These are phyloP conservation scores for Chaetophractus vellerosus DNA, from an alignment of 2,797 vertebrate species.

Conservation along the genomic window DNA sequence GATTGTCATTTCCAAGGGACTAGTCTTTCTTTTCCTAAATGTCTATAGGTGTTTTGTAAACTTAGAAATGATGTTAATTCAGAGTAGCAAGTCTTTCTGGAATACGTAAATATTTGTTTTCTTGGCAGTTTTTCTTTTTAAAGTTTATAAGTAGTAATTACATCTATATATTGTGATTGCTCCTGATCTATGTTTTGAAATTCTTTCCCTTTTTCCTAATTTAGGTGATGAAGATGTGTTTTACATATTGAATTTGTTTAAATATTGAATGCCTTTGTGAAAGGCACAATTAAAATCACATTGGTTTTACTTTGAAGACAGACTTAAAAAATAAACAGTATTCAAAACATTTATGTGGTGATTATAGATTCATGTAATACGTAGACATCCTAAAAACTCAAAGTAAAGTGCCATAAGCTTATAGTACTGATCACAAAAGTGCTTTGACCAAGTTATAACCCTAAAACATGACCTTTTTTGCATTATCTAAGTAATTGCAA, in stretches of 20 bases:
- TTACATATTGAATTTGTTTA: conserved; percentile 68
- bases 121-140: conserved; percentile 77
- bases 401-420: not conserved
- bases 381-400: not conserved
- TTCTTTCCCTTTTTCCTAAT: conserved; percentile 54
- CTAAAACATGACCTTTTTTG: too few relatives aligned
- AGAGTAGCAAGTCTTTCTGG: too few relatives aligned
- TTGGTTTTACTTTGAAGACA: too few relatives aligned
- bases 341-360: conserved; percentile 54
- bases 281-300: conserved; percentile 45
- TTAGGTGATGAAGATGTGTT: not conserved
- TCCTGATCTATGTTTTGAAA: conserved; percentile 79
- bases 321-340: too few relatives aligned
- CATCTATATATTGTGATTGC: conserved; percentile 87
- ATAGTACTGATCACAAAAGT: not conserved
- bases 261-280: conserved; percentile 61
- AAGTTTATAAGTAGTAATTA: conserved; percentile 88
- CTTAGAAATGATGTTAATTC: too few relatives aligned
- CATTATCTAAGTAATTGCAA: too few relatives aligned
- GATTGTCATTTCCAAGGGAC: conserved; percentile 61
- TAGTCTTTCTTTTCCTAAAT: conserved; percentile 83
- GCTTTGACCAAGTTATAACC: too few relatives aligned
- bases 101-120: conserved; percentile 72
- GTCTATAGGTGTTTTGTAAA: conserved; percentile 85
- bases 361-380: conserved; percentile 62